Evolutionary conservation across 1,140 invertebrate genomes (phyloP).

Genomic region (Procambarus virginalis): DNA sequence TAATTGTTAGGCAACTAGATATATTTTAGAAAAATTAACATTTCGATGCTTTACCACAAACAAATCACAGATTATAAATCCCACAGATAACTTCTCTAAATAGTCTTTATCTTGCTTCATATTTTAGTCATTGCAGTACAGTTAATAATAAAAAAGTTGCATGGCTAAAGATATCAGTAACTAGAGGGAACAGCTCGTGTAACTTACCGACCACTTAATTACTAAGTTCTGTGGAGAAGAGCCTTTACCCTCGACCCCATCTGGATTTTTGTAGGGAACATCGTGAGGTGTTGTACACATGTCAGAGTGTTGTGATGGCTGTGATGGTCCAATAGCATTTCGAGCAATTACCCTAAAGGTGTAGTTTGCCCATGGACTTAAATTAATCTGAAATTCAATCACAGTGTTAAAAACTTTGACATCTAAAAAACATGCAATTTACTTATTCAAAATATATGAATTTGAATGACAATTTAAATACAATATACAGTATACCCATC

Average conservation of each 20-base stretch:
- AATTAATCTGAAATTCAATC: slow-evolving; percentile 76
- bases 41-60: too few relatives aligned
- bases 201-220: slow-evolving; percentile 92
- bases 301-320: slow-evolving; percentile 86
- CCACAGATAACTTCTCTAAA: too few relatives aligned
- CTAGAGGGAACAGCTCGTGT: too few relatives aligned
- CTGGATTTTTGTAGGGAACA: slow-evolving; percentile 95
- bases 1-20: neutral
- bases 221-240: slow-evolving; percentile 91
- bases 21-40: too few relatives aligned
- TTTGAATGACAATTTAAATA: neutral
- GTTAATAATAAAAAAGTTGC: too few relatives aligned
- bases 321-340: slow-evolving; percentile 94
- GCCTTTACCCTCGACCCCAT: slow-evolving; percentile 93
- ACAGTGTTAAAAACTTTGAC: neutral
- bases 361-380: slow-evolving; percentile 96
- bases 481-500: neutral
- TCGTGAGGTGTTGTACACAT: slow-evolving; percentile 91
- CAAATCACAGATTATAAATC: too few relatives aligned
- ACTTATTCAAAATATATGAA: neutral
- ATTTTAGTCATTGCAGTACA: too few relatives aligned
- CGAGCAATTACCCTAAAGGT: slow-evolving; percentile 95
- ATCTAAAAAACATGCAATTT: neutral
- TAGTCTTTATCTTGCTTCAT: too few relatives aligned
- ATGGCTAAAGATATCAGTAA: too few relatives aligned